Percentiles rank a stretch among this genome's conserved stretches.
Conservation (phyloP, 2,888 invertebrate genomes). For the Thecocarcelia acutangulata region DNA sequence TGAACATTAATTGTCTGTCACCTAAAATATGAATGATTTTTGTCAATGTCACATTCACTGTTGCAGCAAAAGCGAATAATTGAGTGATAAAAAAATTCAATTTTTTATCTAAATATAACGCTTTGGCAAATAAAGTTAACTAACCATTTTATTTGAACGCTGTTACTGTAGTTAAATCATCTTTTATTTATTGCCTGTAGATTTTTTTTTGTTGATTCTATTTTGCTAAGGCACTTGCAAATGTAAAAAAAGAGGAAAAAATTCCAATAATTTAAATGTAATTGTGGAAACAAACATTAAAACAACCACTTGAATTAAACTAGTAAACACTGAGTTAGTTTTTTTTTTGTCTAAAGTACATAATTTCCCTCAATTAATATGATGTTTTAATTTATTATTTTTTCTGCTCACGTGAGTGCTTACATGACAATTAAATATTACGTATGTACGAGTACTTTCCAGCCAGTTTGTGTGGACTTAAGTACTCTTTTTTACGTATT, state of each 20-base stretch:
- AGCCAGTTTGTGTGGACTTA: background rate
- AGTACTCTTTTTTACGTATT: slow-evolving; percentile 3
- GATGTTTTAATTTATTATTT: background rate
- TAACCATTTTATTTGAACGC: background rate
- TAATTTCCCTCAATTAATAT: slow-evolving; percentile 27
- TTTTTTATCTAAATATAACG: slow-evolving; percentile 8
- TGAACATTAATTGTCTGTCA: background rate
- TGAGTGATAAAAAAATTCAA: background rate
- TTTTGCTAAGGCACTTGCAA: slow-evolving; percentile 1
- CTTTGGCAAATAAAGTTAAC: slow-evolving; percentile 3
- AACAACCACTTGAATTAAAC: slow-evolving; percentile 15
- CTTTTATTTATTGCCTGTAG: background rate
- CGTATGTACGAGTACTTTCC: background rate
- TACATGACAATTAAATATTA: slow-evolving; percentile 3
- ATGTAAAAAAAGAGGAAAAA: slow-evolving; percentile 5
- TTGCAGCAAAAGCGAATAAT: background rate
- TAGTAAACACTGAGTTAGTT: background rate
- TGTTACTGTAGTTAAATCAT: slow-evolving; percentile 6
- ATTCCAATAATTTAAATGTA: slow-evolving; percentile 8
- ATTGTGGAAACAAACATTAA: slow-evolving; percentile 2
- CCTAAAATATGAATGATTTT: background rate
- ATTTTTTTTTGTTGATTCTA: background rate
- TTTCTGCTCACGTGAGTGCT: slow-evolving; percentile 17
- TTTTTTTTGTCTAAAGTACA: background rate
- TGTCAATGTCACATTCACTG: background rate